Evolutionary conservation across 2,797 vertebrate genomes (phyloP).

Genomic region (Otolemur crassicaudatus): DNA sequence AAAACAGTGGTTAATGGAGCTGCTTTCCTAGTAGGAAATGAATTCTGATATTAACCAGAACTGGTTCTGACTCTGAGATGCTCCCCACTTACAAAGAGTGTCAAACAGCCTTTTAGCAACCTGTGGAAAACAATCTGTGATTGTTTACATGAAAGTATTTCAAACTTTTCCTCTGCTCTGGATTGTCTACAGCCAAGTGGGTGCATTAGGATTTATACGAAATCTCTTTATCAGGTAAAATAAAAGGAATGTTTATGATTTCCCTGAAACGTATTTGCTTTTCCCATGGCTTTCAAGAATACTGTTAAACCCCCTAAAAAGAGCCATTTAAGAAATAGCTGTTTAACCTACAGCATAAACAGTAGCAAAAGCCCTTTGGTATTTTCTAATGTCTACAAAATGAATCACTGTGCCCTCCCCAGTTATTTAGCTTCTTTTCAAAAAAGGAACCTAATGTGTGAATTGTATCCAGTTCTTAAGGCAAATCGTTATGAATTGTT

Average conservation of each 20-base stretch:
- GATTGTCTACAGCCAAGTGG: conserved; percentile 80
- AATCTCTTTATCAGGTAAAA: conserved; percentile 83
- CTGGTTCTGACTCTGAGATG: conserved; percentile 72
- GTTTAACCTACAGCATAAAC: conserved; percentile 71
- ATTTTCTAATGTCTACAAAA: conserved; percentile 58
- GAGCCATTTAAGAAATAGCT: conserved; percentile 67
- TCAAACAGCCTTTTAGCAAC: conserved; percentile 85
- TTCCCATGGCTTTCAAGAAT: conserved; percentile 69
- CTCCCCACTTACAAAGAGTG: conserved; percentile 76
- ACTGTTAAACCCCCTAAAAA: conserved; percentile 69
- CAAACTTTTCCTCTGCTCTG: conserved; percentile 83
- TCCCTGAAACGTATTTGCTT: conserved; percentile 79
- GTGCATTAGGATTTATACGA: conserved; percentile 78
- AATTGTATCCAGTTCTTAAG: conserved; percentile 7
- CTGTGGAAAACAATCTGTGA: conserved; percentile 76
- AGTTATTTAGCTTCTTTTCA: not conserved
- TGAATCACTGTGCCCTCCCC: conserved; percentile 23
- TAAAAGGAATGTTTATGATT: conserved; percentile 84
- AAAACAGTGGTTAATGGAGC: conserved; percentile 81
- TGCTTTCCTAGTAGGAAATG: conserved; percentile 75
- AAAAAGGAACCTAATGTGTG: not conserved
- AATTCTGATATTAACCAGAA: conserved; percentile 83
- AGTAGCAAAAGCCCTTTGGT: conserved; percentile 69
- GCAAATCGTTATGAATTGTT: not conserved
- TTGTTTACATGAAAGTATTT: conserved; percentile 87